Conservation (phyloP, 2,113 vertebrate species). For the Andinoacara biseriatus region DNA sequence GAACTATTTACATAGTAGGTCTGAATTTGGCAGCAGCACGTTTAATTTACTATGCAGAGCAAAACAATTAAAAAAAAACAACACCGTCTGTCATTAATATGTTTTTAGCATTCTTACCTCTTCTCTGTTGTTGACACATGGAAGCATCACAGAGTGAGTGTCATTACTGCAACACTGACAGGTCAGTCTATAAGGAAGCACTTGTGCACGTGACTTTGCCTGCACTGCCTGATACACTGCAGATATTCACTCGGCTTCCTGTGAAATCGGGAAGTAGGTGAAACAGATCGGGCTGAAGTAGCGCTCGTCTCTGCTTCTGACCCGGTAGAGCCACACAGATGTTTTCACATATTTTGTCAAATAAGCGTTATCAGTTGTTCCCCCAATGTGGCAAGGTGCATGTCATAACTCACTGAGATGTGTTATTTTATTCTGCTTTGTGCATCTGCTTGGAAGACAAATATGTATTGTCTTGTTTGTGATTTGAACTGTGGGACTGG, state of each 20-base stretch:
- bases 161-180: not conserved
- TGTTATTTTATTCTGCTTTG: not conserved
- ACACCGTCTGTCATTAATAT: not conserved
- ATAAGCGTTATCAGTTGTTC: not conserved
- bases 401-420: not conserved
- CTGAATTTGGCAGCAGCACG: not conserved
- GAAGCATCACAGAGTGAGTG: not conserved
- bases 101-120: conserved; percentile 53
- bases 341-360: not conserved
- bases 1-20: not conserved
- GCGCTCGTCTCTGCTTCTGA: not conserved
- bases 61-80: not conserved
- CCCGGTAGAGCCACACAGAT: not conserved
- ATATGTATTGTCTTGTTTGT: not conserved
- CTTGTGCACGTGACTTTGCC: not conserved
- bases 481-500: not conserved
- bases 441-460: not conserved
- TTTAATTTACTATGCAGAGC: not conserved
- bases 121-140: not conserved
- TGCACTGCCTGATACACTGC: not conserved
- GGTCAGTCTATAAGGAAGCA: conserved; percentile 8
- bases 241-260: conserved; percentile 15
- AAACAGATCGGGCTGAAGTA: not conserved
- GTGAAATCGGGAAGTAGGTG: conserved; percentile 51
- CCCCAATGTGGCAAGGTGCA: not conserved